phyloP scores from a whole-genome alignment of 2,797 vertebrate genomes.

The Paedocypris micromegethes region DNA sequence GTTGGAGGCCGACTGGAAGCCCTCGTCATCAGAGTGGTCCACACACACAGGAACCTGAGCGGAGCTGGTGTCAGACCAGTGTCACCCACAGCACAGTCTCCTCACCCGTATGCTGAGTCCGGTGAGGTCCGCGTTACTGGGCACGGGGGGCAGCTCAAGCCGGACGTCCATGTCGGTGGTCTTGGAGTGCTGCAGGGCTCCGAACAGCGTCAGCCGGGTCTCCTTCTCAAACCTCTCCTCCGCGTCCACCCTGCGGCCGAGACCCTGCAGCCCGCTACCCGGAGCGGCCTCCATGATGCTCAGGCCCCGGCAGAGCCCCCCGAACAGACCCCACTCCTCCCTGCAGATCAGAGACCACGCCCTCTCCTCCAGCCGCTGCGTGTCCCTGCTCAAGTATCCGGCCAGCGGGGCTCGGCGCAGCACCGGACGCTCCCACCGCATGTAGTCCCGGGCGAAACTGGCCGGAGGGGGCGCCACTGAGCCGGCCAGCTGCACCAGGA shows the following conservation, averaged over 20 bases:
- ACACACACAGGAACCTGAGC: conserved; percentile 82
- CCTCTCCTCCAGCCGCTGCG: conserved; percentile 68
- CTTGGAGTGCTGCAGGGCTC: conserved; percentile 86
- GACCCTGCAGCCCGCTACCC: conserved; percentile 72
- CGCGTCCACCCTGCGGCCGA: conserved; percentile 64
- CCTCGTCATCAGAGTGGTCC: conserved; percentile 96
- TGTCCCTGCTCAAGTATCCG: conserved; percentile 67
- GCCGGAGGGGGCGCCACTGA: conserved; percentile 71
- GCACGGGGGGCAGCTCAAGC: conserved; percentile 86
- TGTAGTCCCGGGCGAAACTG: conserved; percentile 70
- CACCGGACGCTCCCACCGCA: conserved; percentile 65
- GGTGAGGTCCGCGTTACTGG: conserved; percentile 85
- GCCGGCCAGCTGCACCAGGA: conserved; percentile 85
- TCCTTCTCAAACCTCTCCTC: conserved; percentile 90
- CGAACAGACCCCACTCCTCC: conserved; percentile 68
- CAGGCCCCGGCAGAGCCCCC: conserved; percentile 67
- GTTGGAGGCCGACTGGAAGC: conserved; percentile 95
- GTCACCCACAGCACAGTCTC: not conserved
- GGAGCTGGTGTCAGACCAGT: not conserved
- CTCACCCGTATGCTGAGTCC: conserved; percentile 87
- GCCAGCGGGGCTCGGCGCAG: conserved; percentile 60
- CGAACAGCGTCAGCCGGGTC: conserved; percentile 84
- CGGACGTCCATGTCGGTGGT: conserved; percentile 86
- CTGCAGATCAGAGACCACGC: conserved; percentile 70
- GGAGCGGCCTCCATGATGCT: conserved; percentile 83